These are phyloP conservation scores for Pseudachorutes palmiensis DNA, from an alignment of 1,140 invertebrate species.

Conservation along the genomic window DNA sequence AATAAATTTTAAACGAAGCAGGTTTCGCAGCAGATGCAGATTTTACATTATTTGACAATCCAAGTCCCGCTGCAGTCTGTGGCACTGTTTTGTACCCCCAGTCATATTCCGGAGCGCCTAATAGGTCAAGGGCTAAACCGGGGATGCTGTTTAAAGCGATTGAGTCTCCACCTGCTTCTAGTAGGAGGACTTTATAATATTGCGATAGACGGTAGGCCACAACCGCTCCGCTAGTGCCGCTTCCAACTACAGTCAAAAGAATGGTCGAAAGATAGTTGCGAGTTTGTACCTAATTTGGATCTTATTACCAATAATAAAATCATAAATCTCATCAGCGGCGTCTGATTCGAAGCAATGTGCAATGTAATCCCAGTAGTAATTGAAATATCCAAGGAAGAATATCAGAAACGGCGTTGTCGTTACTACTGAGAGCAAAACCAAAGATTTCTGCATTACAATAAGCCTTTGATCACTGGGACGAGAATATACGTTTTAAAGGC, in stretches of 20 bases:
- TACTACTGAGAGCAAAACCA: neutral
- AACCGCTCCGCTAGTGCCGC: constrained; percentile 48
- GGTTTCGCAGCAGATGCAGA: neutral
- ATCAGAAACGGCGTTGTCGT: constrained; percentile 23
- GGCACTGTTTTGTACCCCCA: constrained; percentile 15
- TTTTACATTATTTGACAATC: constrained; percentile 8
- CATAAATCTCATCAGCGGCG: neutral
- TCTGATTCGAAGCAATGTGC: neutral
- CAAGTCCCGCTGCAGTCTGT: neutral
- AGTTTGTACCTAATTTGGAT: neutral
- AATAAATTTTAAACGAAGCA: neutral
- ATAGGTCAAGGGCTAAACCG: constrained; percentile 38
- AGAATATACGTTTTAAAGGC: no score
- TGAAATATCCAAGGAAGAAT: neutral
- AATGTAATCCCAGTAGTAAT: neutral
- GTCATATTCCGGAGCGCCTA: constrained; percentile 43
- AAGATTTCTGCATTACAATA: neutral
- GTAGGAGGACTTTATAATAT: constrained; percentile 40
- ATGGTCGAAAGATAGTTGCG: neutral
- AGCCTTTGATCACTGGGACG: no score
- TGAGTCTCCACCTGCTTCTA: constrained; percentile 45
- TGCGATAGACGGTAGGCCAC: constrained; percentile 47
- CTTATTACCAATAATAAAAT: constrained; percentile 9
- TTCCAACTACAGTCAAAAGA: constrained; percentile 25
- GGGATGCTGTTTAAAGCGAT: constrained; percentile 36